A percentile compares a stretch with the other conserved stretches of the same genome.
Conservation (phyloP, 2,888 invertebrate species). For the Noctua janthe region DNA sequence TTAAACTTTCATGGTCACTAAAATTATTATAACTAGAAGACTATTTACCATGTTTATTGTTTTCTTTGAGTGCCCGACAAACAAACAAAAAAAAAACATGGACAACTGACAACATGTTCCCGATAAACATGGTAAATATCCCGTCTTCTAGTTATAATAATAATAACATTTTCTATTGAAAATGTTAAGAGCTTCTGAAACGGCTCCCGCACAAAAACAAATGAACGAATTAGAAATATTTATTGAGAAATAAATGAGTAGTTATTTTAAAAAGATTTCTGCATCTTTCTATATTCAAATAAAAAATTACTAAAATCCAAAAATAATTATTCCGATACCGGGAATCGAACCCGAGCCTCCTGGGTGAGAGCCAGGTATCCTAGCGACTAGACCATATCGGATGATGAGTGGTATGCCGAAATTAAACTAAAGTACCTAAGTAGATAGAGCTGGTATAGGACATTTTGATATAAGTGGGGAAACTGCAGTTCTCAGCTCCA, state of each 20-base stretch:
- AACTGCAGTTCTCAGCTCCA: too few species aligned
- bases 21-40: too few species aligned
- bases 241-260: too few species aligned
- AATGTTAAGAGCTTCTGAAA: not conserved
- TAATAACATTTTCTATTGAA: not conserved
- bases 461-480: too few species aligned
- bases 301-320: slow-evolving; percentile 28
- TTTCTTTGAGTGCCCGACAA: too few species aligned
- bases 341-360: slow-evolving; percentile 92
- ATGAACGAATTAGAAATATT: not conserved
- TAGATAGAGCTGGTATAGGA: not conserved
- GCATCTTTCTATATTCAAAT: not conserved
- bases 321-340: slow-evolving; percentile 77
- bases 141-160: not conserved
- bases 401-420: fast-evolving
- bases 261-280: not conserved
- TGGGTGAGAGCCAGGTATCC: slow-evolving; percentile 93
- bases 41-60: too few species aligned
- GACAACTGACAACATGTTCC: too few species aligned
- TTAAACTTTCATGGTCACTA: too few species aligned
- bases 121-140: too few species aligned
- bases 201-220: not conserved
- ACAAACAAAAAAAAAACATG: too few species aligned
- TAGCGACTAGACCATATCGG: slow-evolving; percentile 92
- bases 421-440: not conserved